phyloP scores from a whole-genome alignment of 1,140 invertebrate genomes.

The Heliconius himera region DNA sequence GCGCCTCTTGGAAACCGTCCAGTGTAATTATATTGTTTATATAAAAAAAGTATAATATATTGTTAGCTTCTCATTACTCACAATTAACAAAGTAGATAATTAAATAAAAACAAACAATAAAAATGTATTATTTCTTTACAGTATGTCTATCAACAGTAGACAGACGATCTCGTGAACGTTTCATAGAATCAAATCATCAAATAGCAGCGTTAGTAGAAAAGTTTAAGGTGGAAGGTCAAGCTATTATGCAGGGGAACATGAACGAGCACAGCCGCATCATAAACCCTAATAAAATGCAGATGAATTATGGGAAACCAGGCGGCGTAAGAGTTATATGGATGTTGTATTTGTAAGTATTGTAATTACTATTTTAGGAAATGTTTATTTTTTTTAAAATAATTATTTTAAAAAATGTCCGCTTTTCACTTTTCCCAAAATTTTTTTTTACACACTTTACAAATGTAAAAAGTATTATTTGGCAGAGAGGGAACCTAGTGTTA shows the following conservation, averaged over 20 bases:
- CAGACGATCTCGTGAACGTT: conserved; percentile 91
- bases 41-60: too few species aligned
- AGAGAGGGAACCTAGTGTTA: too few species aligned
- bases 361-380: background rate
- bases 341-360: conserved; percentile 87
- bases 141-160: conserved; percentile 96
- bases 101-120: background rate
- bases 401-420: too few species aligned
- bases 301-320: conserved; percentile 88
- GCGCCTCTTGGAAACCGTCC: too few species aligned
- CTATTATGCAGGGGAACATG: conserved; percentile 71
- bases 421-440: too few species aligned
- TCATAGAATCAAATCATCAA: conserved; percentile 95
- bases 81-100: too few species aligned
- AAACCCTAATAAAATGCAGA: conserved; percentile 84
- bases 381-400: too few species aligned
- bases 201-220: conserved; percentile 95
- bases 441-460: too few species aligned
- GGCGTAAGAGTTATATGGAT: conserved; percentile 87
- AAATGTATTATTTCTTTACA: conserved; percentile 62
- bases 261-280: conserved; percentile 72
- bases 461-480: too few species aligned
- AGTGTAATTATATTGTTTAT: too few species aligned
- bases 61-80: too few species aligned
- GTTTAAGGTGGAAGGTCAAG: conserved; percentile 89